Percentiles rank a stretch among this genome's conserved stretches.
Conservation (phyloP, 2,888 invertebrate species). For the Chrysolina americana region DNA sequence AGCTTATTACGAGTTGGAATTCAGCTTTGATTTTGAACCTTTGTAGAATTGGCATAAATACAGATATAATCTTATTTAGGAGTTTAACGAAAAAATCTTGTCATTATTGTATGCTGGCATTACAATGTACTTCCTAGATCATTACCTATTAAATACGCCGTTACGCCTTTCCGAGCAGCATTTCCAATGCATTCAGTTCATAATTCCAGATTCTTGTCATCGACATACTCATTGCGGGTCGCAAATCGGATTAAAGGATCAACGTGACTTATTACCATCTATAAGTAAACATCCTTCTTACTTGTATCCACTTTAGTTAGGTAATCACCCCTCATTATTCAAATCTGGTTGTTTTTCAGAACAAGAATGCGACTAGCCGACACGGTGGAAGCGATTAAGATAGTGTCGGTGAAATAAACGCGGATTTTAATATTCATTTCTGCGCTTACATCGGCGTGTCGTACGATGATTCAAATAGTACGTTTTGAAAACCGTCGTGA, state of each 20-base stretch:
- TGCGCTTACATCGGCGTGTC: not conserved
- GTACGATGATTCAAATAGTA: not conserved
- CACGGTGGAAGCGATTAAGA: constrained; percentile 10
- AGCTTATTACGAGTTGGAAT: too few species aligned
- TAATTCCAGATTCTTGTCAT: constrained; percentile 22
- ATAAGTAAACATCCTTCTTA: constrained; percentile 28
- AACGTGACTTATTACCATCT: constrained; percentile 24
- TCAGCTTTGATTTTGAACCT: too few species aligned
- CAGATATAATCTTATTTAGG: too few species aligned
- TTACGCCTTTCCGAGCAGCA: not conserved
- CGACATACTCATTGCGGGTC: constrained; percentile 3
- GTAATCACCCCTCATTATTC: constrained; percentile 22
- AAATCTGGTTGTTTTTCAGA: constrained; percentile 13
- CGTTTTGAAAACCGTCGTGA: constrained; percentile 3
- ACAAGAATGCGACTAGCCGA: constrained; percentile 3
- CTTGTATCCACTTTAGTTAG: constrained; percentile 9
- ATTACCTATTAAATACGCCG: not conserved
- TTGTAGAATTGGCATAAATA: too few species aligned
- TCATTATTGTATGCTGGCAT: not conserved
- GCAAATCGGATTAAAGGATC: constrained; percentile 23
- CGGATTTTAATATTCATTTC: not conserved
- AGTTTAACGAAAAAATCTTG: too few species aligned
- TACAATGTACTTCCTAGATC: not conserved
- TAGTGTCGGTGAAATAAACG: not conserved
- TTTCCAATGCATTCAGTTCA: not conserved